phyloP scores from a whole-genome alignment of 1,140 invertebrate species.

The Euborellia annulipes region DNA sequence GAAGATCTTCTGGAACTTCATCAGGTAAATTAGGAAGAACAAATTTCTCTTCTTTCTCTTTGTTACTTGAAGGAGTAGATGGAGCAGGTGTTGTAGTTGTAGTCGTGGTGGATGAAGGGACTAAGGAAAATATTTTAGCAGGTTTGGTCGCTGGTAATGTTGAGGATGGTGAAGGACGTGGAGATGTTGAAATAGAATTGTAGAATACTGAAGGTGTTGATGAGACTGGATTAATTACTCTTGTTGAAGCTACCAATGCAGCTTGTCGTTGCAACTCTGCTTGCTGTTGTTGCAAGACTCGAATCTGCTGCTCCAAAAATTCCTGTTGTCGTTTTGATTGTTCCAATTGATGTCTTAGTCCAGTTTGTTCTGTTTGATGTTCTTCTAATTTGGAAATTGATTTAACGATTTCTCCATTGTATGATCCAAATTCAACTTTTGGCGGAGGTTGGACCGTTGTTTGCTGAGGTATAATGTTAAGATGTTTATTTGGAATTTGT shows the following conservation, averaged over 20 bases:
- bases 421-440: neutral
- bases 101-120: conserved; percentile 13
- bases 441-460: conserved; percentile 1
- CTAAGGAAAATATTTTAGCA: conserved; percentile 20
- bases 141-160: conserved; percentile 13
- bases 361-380: conserved; percentile 10
- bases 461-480: conserved; percentile 4
- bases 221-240: conserved; percentile 28
- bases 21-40: conserved; percentile 50
- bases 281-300: neutral
- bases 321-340: conserved; percentile 3
- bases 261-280: conserved; percentile 8
- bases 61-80: conserved; percentile 1
- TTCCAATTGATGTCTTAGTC: conserved; percentile 6
- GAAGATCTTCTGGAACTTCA: conserved; percentile 71
- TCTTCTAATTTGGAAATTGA: conserved; percentile 15
- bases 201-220: conserved; percentile 20
- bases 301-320: neutral
- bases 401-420: conserved; percentile 13
- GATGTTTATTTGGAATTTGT: conserved; percentile 8
- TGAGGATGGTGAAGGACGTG: conserved; percentile 13
- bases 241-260: conserved; percentile 16
- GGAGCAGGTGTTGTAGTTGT: conserved; percentile 5
- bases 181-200: conserved; percentile 8
- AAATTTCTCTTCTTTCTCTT: conserved; percentile 29